Conservation (phyloP, 2,888 invertebrate species). For the Philaethria dido region DNA sequence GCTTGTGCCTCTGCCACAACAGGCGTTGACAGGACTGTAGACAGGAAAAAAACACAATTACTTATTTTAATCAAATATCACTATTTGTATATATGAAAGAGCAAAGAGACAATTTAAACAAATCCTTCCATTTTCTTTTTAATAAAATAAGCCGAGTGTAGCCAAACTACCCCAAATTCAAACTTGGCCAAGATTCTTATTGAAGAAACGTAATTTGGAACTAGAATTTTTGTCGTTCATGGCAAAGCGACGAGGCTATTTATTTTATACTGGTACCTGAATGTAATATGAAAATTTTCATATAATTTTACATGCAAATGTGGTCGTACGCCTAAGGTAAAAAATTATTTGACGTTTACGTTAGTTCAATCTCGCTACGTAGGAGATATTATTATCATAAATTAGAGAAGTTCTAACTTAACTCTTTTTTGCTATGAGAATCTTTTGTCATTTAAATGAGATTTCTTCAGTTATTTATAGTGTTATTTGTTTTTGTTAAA, state of each 20-base stretch:
- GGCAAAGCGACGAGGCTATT: slow-evolving; percentile 14
- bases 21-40: too few species aligned
- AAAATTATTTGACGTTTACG: slow-evolving; percentile 5
- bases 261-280: not conserved
- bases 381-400: slow-evolving; percentile 2
- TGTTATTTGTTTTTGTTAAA: not conserved
- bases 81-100: not conserved
- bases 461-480: not conserved
- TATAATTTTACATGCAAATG: slow-evolving; percentile 17
- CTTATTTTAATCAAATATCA: not conserved
- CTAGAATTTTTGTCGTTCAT: not conserved
- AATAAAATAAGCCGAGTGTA: slow-evolving; percentile 11
- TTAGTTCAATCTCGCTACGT: slow-evolving; percentile 10
- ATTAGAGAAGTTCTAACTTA: not conserved
- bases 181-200: slow-evolving; percentile 1
- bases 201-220: slow-evolving; percentile 1
- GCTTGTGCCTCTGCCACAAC: too few species aligned
- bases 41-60: too few species aligned
- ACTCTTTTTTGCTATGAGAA: not conserved
- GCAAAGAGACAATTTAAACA: not conserved
- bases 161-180: slow-evolving; percentile 1
- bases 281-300: slow-evolving; percentile 10
- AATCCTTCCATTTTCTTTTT: not conserved
- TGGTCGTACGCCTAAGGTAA: slow-evolving; percentile 6
- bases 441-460: not conserved